Percentiles rank a stretch among this genome's conserved stretches.
These are phyloP conservation scores for Trematomus bernacchii DNA, from an alignment of 2,797 vertebrate species.

Conservation along the genomic window DNA sequence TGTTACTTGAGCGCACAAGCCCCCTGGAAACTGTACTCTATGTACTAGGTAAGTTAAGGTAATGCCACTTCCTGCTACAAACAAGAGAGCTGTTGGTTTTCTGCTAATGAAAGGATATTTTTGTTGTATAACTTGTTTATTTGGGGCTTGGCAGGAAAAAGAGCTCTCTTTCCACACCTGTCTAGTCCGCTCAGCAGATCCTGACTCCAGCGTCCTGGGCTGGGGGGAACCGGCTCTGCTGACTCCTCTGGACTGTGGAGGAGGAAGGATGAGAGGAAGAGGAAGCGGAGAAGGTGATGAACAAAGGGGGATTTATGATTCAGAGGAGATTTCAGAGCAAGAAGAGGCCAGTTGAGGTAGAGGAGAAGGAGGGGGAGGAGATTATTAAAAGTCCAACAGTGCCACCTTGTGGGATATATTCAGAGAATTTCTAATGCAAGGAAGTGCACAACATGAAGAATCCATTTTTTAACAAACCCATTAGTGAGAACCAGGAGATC, in stretches of 20 bases:
- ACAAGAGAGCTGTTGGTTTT: constrained; percentile 62
- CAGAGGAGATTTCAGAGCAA: constrained; percentile 39
- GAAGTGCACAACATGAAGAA: constrained; percentile 10
- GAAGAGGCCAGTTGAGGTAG: constrained; percentile 41
- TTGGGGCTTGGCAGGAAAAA: constrained; percentile 33
- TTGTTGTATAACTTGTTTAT: constrained; percentile 30
- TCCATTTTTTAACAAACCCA: constrained; percentile 71
- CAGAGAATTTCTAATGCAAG: constrained; percentile 3
- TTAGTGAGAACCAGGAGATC: constrained; percentile 75
- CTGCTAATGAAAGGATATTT: constrained; percentile 52
- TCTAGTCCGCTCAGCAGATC: constrained; percentile 70
- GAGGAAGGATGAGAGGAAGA: constrained; percentile 28
- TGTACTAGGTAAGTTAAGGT: constrained; percentile 37
- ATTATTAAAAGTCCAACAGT: constrained; percentile 60
- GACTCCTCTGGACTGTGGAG: constrained; percentile 62
- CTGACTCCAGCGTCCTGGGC: constrained; percentile 73
- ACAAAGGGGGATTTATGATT: constrained; percentile 39
- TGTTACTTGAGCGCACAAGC: constrained; percentile 4
- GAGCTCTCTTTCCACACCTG: constrained; percentile 64
- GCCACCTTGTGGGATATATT: constrained; percentile 68
- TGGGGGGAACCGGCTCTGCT: constrained; percentile 61
- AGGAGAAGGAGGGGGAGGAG: not conserved
- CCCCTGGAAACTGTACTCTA: constrained; percentile 17
- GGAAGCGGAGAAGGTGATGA: constrained; percentile 35
- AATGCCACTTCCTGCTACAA: constrained; percentile 39